Base-by-base conservation (phyloP, 1,140 invertebrate genomes). In the Anagrus nilaparvatae region DNA sequence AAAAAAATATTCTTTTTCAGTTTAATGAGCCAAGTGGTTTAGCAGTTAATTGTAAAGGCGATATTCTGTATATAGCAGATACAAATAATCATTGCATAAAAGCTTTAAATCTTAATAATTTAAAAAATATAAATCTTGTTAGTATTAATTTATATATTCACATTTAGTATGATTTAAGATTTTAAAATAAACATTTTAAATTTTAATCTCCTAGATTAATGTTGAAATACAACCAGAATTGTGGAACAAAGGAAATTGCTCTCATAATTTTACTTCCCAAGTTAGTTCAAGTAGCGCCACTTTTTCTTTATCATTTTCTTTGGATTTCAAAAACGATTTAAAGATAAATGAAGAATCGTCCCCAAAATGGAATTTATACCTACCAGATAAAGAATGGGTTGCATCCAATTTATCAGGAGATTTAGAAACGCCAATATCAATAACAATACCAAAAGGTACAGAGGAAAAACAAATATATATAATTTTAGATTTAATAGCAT, bases 71-170 rank as follows among this genome's bases (percentile, higher is more conserved):
- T 53, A 71, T 95, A 31, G 81, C 87, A 1, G 89, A 95, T 60
- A 94, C 91, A 5, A 96, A 96, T 60, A 90, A 93, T 60, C 87
- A 95, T 63, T 59, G 56, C 23, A 76, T 96, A 23, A 76, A 79
- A 69, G 43, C 77, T 42, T 54, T 74, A 51, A 58, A 78, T 47
- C 47, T 74, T 23, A 55, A 61, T 24, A 49, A 51, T 29, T 3
- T 39, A 3, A 43, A 62, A 40, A 52, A 47, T 4, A 60, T 70
- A 28, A 39, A 49, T 32, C 58, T 51, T 33, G 70, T 72, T 54
- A 60, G 55, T 50, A 41, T n/a, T n/a, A 40, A 38, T 27, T 43
- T 43, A 32, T 43, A 38, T 9, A 30, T n/a, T 30, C 13, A 10
- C 29, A n/a, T 30, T 30, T 5, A 14, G 14, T 27, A 8, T 27